These are phyloP conservation scores for Oryzias javanicus DNA, from an alignment of 2,113 vertebrate species.

Conservation along the genomic window DNA sequence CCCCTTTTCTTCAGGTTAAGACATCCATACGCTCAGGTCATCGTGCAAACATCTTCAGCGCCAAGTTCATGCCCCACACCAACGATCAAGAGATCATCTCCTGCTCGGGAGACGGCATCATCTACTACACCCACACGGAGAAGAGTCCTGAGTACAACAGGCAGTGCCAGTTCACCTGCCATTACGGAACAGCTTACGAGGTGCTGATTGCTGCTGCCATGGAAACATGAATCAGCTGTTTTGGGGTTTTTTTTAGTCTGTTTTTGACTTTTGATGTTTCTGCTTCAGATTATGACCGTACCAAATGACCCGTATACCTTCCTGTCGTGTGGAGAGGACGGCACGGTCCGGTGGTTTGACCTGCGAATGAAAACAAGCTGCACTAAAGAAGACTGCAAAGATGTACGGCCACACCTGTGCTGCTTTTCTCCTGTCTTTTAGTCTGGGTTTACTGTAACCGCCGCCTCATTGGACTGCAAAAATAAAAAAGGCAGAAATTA, in stretches of 20 bases:
- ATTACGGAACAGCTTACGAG: conserved; percentile 98
- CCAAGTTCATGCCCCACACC: conserved; percentile 96
- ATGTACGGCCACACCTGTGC: conserved; percentile 79
- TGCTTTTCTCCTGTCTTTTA: background rate
- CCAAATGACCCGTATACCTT: conserved; percentile 98
- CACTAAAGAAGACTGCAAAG: conserved; percentile 98
- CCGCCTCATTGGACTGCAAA: too few relatives aligned
- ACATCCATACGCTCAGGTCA: conserved; percentile 96
- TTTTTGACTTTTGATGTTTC: conserved; percentile 16
- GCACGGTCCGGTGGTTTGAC: conserved; percentile 98
- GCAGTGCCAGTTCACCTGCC: conserved; percentile 96
- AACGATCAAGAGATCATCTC: conserved; percentile 96
- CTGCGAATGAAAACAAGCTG: conserved; percentile 95
- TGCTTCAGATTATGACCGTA: conserved; percentile 92
- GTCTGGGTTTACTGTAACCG: too few relatives aligned
- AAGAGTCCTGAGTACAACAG: conserved; percentile 92
- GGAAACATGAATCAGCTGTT: background rate
- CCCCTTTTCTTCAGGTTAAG: conserved; percentile 81
- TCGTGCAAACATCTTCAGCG: conserved; percentile 97
- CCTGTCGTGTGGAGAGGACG: conserved; percentile 97
- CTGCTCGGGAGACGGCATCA: conserved; percentile 96
- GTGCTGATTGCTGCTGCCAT: conserved; percentile 58
- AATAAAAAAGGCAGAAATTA: too few relatives aligned
- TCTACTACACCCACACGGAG: conserved; percentile 95
- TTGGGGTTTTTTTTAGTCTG: background rate